phyloP scores from a whole-genome alignment of 1,140 invertebrate genomes.

The Anoplolepis gracilipes region DNA sequence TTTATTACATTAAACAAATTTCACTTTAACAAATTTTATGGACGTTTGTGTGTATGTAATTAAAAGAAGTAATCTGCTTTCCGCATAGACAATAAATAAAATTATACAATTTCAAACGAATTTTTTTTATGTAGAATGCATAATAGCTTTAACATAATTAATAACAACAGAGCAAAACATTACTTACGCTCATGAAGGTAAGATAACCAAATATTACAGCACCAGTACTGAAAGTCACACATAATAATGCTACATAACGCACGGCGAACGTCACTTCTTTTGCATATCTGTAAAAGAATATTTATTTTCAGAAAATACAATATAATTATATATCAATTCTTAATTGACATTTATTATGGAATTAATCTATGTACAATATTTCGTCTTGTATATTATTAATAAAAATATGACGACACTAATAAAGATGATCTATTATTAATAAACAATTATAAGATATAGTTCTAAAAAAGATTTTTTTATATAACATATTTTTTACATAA shows the following conservation, averaged over 20 bases:
- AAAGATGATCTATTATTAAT: too few species aligned
- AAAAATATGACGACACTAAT: too few species aligned
- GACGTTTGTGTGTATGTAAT: too few species aligned
- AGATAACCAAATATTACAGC: slow-evolving; percentile 58
- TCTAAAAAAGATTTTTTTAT: too few species aligned
- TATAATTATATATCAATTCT: not conserved
- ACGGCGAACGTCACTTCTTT: slow-evolving; percentile 34
- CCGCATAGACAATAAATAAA: not conserved
- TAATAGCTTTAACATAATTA: not conserved
- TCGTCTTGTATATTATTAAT: too few species aligned
- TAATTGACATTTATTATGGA: too few species aligned
- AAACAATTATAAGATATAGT: too few species aligned
- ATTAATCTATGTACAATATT: too few species aligned
- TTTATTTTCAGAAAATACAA: slow-evolving; percentile 11
- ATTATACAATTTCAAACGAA: not conserved
- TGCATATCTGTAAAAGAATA: slow-evolving; percentile 54
- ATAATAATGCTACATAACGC: slow-evolving; percentile 56
- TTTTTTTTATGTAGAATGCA: not conserved
- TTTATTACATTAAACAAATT: not conserved
- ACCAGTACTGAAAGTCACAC: slow-evolving; percentile 35
- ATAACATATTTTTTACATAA: too few species aligned
- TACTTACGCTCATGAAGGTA: slow-evolving; percentile 63
- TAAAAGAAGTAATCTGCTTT: not conserved
- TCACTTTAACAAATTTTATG: slow-evolving; percentile 2
- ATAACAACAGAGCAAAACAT: too few species aligned